Percentiles rank a stretch among this genome's conserved stretches.
Conservation (phyloP, 2,113 vertebrate genomes). For the Peromyscus maniculatus region DNA sequence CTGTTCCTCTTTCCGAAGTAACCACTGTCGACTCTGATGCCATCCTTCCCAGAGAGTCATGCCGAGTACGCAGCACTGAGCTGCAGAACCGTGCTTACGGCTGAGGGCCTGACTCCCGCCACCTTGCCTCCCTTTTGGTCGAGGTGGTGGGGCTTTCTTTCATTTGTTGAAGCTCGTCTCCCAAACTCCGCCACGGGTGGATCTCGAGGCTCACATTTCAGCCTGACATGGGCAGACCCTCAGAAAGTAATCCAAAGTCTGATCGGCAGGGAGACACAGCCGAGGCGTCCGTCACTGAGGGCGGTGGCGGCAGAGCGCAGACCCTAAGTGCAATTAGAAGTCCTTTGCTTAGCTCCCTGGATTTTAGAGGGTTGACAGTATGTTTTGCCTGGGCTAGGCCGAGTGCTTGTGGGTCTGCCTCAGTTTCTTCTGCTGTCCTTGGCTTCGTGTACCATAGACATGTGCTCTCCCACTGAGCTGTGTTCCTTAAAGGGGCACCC, state of each 20-base stretch:
- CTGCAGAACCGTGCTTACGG: background rate
- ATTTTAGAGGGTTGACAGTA: background rate
- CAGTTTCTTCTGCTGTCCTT: background rate
- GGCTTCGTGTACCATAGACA: background rate
- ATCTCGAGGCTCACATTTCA: background rate
- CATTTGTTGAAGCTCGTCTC: constrained; percentile 14
- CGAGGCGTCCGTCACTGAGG: background rate
- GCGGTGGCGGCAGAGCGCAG: background rate
- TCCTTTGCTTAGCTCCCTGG: constrained; percentile 8
- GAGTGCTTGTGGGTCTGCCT: background rate
- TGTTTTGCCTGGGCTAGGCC: constrained; percentile 18
- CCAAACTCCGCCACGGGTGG: background rate
- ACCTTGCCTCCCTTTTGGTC: background rate
- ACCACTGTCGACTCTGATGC: background rate
- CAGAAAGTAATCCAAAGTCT: background rate
- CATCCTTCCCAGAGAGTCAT: constrained; percentile 31
- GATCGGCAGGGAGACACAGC: background rate
- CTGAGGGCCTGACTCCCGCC: background rate
- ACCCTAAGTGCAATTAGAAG: background rate
- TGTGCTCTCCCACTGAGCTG: background rate
- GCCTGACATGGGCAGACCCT: background rate
- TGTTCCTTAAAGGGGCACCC: background rate
- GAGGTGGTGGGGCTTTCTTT: background rate
- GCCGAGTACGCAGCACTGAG: background rate
- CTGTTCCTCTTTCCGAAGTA: constrained; percentile 15